Evolutionary conservation across 2,888 invertebrate species (phyloP).

Genomic region (Thecophora atra): DNA sequence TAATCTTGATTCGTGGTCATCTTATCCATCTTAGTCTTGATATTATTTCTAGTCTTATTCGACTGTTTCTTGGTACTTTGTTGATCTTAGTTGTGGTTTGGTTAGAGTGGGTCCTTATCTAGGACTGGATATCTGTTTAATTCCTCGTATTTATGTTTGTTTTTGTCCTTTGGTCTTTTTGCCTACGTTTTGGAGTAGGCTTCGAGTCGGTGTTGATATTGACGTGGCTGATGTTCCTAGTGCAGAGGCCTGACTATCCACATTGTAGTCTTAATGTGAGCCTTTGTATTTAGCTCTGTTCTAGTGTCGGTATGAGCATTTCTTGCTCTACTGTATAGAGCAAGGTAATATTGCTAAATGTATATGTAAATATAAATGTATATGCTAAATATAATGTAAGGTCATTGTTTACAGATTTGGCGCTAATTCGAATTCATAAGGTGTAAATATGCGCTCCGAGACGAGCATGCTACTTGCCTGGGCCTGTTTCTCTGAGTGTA

Average conservation of each 20-base stretch:
- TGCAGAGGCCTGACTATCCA: no score
- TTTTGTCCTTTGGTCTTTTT: neutral
- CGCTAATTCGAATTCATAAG: constrained; percentile 15
- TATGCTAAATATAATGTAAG: no score
- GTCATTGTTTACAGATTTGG: constrained; percentile 14
- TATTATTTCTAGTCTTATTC: neutral
- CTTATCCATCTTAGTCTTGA: neutral
- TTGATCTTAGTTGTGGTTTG: neutral
- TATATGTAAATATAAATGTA: no score
- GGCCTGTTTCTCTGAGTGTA: neutral
- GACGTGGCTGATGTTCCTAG: no score
- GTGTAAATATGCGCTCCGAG: constrained; percentile 10
- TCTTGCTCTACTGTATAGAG: constrained; percentile 10
- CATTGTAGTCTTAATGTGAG: no score
- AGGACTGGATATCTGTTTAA: no score
- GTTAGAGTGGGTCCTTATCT: no score
- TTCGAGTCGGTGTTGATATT: no score
- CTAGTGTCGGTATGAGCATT: no score
- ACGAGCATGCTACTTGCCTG: neutral
- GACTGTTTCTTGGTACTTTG: neutral
- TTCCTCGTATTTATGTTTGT: no score
- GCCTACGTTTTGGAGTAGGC: neutral
- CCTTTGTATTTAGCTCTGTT: no score
- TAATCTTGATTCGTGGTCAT: neutral
- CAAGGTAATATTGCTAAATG: no score